These are phyloP conservation scores for Linnaemya tessellans DNA, from an alignment of 2,888 invertebrate genomes.

Conservation along the genomic window DNA sequence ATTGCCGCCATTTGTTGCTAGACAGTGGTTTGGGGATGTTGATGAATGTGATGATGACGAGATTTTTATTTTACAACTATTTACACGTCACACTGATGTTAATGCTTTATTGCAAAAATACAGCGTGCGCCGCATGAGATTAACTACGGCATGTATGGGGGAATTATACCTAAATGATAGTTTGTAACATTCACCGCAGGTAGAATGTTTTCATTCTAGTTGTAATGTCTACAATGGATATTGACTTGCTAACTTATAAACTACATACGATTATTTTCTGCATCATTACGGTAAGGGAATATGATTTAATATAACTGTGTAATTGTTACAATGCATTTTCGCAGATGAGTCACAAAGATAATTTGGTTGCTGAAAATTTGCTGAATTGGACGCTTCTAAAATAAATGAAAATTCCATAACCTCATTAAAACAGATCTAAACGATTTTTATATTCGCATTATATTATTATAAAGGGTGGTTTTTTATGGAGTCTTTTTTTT, in stretches of 20 bases:
- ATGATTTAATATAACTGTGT: too few relatives aligned
- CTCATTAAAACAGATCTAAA: too few relatives aligned
- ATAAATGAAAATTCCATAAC: too few relatives aligned
- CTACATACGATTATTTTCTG: too few relatives aligned
- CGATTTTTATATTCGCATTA: too few relatives aligned
- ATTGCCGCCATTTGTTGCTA: slow-evolving; percentile 59
- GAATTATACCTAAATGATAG: slow-evolving; percentile 9
- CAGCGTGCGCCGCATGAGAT: slow-evolving; percentile 37
- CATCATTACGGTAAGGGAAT: too few relatives aligned
- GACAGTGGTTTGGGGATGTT: slow-evolving; percentile 31
- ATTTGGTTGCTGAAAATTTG: too few relatives aligned
- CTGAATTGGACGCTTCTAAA: too few relatives aligned
- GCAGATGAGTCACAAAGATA: too few relatives aligned
- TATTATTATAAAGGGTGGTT: too few relatives aligned
- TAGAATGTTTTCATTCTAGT: neutral
- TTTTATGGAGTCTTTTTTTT: too few relatives aligned
- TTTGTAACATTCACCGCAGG: neutral
- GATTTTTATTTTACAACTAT: slow-evolving; percentile 60
- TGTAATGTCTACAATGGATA: neutral
- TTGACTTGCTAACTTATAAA: neutral
- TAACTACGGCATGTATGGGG: slow-evolving; percentile 21
- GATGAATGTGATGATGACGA: slow-evolving; percentile 43
- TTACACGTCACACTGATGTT: slow-evolving; percentile 56
- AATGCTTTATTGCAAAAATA: slow-evolving; percentile 30
- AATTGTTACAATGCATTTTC: too few relatives aligned